These are phyloP conservation scores for Brachyhypopomus occidentalis DNA, from an alignment of 2,113 vertebrate species.

Conservation along the genomic window DNA sequence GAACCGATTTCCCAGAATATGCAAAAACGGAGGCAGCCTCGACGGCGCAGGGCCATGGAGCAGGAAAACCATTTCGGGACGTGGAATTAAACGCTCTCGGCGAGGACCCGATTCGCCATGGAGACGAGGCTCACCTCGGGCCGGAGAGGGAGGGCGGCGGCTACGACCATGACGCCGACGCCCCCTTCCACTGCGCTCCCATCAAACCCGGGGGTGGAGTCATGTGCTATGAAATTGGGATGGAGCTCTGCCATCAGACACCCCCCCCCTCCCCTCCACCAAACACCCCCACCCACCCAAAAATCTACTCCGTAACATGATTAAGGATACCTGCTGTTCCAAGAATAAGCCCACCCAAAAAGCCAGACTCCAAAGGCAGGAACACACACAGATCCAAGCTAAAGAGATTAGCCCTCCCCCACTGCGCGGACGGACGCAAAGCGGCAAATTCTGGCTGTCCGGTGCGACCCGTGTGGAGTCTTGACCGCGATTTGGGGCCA, in stretches of 20 bases:
- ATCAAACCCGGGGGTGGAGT: constrained; percentile 50
- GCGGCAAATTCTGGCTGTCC: background rate
- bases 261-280: background rate
- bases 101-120: too few species aligned
- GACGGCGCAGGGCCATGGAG: too few species aligned
- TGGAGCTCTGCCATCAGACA: constrained; percentile 49
- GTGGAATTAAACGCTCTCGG: too few species aligned
- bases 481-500: too few species aligned
- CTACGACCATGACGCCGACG: constrained; percentile 26
- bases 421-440: constrained; percentile 6
- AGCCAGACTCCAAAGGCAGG: constrained; percentile 24
- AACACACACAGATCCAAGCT: constrained; percentile 25
- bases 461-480: too few species aligned
- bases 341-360: constrained; percentile 54
- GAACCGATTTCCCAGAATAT: too few species aligned
- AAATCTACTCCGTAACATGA: constrained; percentile 50
- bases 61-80: too few species aligned
- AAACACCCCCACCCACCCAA: background rate
- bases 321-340: constrained; percentile 58
- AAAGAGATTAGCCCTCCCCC: constrained; percentile 39
- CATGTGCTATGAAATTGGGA: constrained; percentile 59
- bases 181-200: constrained; percentile 40
- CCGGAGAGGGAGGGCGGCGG: background rate
- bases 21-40: too few species aligned
- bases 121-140: too few species aligned